A percentile compares a stretch with the other conserved stretches of the same genome.
phyloP scores from a whole-genome alignment of 64 coral and sea anemone genomes.

The Platygyra sinensis region DNA sequence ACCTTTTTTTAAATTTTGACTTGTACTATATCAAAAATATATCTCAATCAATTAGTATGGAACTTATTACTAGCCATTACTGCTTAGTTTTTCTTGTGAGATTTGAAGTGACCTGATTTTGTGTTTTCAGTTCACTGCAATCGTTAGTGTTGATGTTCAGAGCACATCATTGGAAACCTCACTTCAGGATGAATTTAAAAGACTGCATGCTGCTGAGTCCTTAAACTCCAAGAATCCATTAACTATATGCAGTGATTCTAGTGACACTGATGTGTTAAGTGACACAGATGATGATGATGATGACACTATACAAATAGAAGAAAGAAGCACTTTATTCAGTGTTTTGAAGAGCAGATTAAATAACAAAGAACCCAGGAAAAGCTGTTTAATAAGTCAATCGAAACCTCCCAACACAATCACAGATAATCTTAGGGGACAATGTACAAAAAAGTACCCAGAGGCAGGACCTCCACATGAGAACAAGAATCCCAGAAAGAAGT shows the following conservation, averaged over 20 bases:
- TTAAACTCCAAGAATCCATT: neutral
- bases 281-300: constrained; percentile 44
- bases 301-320: constrained; percentile 26
- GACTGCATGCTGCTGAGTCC: neutral
- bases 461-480: neutral
- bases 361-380: neutral
- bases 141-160: neutral
- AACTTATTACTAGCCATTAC: neutral
- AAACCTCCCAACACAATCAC: neutral
- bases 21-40: no score
- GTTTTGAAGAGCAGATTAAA: constrained; percentile 10
- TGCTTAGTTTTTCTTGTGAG: neutral
- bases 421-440: neutral
- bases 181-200: neutral
- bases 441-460: neutral
- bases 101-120: no score
- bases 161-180: neutral
- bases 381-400: neutral
- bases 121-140: constrained; percentile 14
- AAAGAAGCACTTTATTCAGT: constrained; percentile 38
- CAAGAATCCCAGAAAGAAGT: neutral
- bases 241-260: neutral
- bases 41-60: no score
- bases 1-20: no score
- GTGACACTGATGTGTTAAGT: constrained; percentile 33